These are phyloP conservation scores for Ranitomeya imitator DNA, from an alignment of 2,113 vertebrate species.

Conservation along the genomic window DNA sequence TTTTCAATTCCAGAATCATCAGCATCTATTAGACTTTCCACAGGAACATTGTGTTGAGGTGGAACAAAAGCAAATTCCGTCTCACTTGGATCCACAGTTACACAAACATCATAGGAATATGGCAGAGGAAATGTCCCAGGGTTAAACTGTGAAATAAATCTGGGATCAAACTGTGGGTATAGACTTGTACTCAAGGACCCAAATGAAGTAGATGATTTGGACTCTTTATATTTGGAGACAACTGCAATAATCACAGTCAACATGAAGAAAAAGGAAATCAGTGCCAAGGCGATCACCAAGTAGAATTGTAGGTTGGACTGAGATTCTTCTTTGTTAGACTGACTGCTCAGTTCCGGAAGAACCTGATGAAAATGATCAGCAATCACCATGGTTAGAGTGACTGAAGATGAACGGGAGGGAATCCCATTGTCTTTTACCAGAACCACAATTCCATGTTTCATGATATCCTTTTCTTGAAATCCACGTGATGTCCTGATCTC, in stretches of 20 bases:
- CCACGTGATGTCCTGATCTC: neutral
- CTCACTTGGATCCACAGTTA: constrained; percentile 12
- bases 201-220: neutral
- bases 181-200: neutral
- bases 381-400: neutral
- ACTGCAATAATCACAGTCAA: neutral
- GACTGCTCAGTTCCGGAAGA: neutral
- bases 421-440: neutral
- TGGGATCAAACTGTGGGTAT: neutral
- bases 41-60: constrained; percentile 10
- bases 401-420: neutral
- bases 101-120: constrained; percentile 16
- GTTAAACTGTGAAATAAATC: neutral
- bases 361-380: constrained; percentile 1
- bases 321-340: neutral
- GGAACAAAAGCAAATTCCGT: neutral
- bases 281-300: neutral
- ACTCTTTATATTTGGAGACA: neutral
- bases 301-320: neutral
- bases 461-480: neutral
- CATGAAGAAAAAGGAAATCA: neutral
- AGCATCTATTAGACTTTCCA: constrained; percentile 11
- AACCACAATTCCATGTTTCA: neutral
- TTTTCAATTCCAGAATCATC: neutral
- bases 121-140: neutral